Evolutionary conservation across 2,888 invertebrate genomes (phyloP).

Genomic region (Psylliodes chrysocephalus): DNA sequence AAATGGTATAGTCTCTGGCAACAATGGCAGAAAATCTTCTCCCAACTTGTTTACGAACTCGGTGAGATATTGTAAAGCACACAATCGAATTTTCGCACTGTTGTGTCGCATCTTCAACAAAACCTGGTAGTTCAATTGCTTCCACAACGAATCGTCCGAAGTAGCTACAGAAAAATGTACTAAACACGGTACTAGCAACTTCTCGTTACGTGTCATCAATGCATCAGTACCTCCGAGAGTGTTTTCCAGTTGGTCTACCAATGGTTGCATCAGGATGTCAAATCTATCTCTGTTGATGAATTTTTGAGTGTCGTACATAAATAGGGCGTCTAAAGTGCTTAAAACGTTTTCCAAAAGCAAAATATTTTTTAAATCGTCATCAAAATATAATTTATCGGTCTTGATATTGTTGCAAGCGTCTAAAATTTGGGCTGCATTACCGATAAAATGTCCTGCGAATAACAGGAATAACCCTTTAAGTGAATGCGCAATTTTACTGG

Average conservation of each 20-base stretch:
- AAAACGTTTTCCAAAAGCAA: constrained; percentile 77
- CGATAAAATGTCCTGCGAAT: constrained; percentile 88
- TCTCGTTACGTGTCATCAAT: constrained; percentile 70
- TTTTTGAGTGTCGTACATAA: constrained; percentile 83
- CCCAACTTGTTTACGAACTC: constrained; percentile 86
- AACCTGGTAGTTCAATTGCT: constrained; percentile 89
- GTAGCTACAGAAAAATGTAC: constrained; percentile 84
- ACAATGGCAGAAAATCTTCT: constrained; percentile 86
- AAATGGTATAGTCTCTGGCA: constrained; percentile 95
- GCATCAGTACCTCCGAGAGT: constrained; percentile 71
- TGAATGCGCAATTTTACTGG: constrained; percentile 80
- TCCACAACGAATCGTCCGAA: constrained; percentile 89
- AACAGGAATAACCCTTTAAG: constrained; percentile 88
- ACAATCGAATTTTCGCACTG: constrained; percentile 78
- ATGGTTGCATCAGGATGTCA: constrained; percentile 83
- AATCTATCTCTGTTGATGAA: constrained; percentile 88
- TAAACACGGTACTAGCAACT: constrained; percentile 80
- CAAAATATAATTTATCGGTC: constrained; percentile 66
- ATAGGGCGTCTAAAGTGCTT: constrained; percentile 80
- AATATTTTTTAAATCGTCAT: constrained; percentile 69
- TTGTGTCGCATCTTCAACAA: constrained; percentile 86
- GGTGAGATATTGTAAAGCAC: constrained; percentile 77
- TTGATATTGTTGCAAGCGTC: constrained; percentile 75
- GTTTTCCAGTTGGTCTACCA: constrained; percentile 91
- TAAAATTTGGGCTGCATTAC: constrained; percentile 81